Percentiles rank a stretch among this genome's conserved stretches.
phyloP scores from a whole-genome alignment of 2,797 vertebrate species.

The Champsocephalus gunnari region DNA sequence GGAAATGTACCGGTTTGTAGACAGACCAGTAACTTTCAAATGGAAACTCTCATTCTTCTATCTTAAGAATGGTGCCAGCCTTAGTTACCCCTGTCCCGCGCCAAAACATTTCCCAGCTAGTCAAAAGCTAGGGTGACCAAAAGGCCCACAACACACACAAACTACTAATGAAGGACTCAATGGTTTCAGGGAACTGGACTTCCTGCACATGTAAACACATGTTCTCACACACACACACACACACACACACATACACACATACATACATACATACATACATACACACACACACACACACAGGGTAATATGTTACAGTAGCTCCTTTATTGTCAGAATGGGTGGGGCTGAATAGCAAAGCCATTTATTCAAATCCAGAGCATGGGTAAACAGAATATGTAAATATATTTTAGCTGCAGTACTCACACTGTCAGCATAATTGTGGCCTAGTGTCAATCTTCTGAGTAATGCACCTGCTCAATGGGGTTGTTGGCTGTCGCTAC shows the following conservation, averaged over 20 bases:
- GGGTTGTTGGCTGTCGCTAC: background rate
- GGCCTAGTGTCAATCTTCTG: background rate
- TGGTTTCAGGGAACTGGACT: conserved; percentile 45
- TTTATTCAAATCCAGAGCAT: conserved; percentile 70
- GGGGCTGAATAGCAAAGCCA: conserved; percentile 48
- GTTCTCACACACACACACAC: background rate
- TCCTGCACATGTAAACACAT: conserved; percentile 51
- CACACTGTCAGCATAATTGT: conserved; percentile 5
- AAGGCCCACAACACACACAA: conserved; percentile 62
- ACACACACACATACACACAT: background rate
- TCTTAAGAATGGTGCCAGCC: conserved; percentile 62
- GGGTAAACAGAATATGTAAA: conserved; percentile 62
- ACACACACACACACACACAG: background rate
- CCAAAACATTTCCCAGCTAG: conserved; percentile 78
- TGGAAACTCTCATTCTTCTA: conserved; percentile 37
- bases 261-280: background rate
- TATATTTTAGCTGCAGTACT: conserved; percentile 34
- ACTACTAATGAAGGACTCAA: conserved; percentile 82
- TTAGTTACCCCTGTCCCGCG: conserved; percentile 80
- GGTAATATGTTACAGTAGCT: conserved; percentile 58
- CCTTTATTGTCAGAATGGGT: conserved; percentile 57
- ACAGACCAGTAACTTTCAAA: conserved; percentile 37
- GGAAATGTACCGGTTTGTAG: conserved; percentile 6
- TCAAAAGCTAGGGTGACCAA: conserved; percentile 73
- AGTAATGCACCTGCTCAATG: conserved; percentile 10